These are phyloP conservation scores for Melitaea athalia DNA, from an alignment of 2,888 invertebrate genomes.

Conservation along the genomic window DNA sequence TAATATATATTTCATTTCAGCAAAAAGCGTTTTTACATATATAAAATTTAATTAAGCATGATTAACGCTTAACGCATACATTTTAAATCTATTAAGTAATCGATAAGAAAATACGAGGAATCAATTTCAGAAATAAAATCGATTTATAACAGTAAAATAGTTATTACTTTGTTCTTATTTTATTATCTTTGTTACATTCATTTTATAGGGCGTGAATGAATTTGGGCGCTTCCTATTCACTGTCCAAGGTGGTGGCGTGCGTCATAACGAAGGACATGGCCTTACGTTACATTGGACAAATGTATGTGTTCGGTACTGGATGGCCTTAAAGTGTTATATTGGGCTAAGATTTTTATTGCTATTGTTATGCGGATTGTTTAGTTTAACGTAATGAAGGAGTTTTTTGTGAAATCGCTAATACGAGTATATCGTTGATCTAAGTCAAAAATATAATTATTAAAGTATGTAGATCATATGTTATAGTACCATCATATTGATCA, in stretches of 20 bases:
- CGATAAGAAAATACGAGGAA: too few relatives aligned
- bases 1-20: too few relatives aligned
- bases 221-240: constrained; percentile 45
- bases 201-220: constrained; percentile 33
- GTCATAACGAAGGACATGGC: constrained; percentile 64
- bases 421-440: neutral
- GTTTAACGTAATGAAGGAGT: too few relatives aligned
- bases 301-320: constrained; percentile 14
- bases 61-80: too few relatives aligned
- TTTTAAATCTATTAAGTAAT: too few relatives aligned
- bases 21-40: too few relatives aligned
- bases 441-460: too few relatives aligned
- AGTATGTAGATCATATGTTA: too few relatives aligned
- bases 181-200: constrained; percentile 18
- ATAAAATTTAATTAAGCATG: too few relatives aligned
- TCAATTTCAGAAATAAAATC: too few relatives aligned
- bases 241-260: constrained; percentile 61
- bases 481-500: too few relatives aligned
- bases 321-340: neutral
- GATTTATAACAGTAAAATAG: neutral
- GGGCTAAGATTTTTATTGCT: neutral
- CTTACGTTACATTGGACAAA: constrained; percentile 29
- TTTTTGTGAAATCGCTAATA: too few relatives aligned
- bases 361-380: neutral
- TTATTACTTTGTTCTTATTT: neutral